These are phyloP conservation scores for Seira sanloemensis DNA, from an alignment of 2,888 invertebrate genomes.

Conservation along the genomic window DNA sequence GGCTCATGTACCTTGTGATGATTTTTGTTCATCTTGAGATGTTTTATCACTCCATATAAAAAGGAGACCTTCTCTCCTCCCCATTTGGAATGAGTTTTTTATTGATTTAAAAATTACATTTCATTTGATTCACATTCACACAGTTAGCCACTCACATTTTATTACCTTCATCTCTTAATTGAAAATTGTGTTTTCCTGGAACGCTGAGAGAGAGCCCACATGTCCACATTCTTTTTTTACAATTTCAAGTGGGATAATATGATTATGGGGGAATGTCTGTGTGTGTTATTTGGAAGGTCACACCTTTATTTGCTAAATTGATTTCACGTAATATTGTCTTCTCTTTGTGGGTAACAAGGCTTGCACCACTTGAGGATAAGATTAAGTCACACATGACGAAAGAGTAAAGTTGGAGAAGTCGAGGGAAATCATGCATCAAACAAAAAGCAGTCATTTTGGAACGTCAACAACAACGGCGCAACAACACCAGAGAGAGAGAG, in stretches of 20 bases:
- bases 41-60: neutral
- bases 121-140: neutral
- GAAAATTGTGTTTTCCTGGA: constrained; percentile 35
- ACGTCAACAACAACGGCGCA: no score
- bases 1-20: neutral
- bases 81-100: constrained; percentile 9
- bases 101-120: constrained; percentile 37
- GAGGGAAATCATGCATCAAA: constrained; percentile 23
- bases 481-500: no score
- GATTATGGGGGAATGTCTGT: neutral
- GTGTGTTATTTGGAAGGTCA: constrained; percentile 18
- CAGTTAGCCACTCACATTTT: constrained; percentile 22
- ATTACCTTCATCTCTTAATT: constrained; percentile 25
- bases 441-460: no score
- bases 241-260: neutral
- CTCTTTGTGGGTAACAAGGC: constrained; percentile 9
- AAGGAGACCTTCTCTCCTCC: neutral
- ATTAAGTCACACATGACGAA: constrained; percentile 48
- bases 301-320: constrained; percentile 63
- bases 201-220: neutral
- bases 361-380: constrained; percentile 41
- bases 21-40: neutral
- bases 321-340: constrained; percentile 52
- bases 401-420: neutral
- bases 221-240: neutral